Conservation (phyloP, 2,113 vertebrate genomes). For the Ahaetulla prasina region DNA sequence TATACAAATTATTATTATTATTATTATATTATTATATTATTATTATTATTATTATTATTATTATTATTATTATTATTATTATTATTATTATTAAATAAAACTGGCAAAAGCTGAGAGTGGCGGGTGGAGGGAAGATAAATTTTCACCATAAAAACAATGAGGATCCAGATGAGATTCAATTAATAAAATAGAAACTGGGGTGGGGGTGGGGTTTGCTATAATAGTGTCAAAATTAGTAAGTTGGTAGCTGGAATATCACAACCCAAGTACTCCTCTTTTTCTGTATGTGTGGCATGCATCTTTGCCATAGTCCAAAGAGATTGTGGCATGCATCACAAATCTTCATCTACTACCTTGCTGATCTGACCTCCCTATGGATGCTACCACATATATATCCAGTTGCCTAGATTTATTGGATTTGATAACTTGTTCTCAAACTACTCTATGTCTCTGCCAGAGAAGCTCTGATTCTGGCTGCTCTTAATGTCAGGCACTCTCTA, state of each 20-base stretch:
- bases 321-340: not conserved
- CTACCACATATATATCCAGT: not conserved
- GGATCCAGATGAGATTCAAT: not conserved
- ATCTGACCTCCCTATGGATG: not conserved
- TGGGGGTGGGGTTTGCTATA: not conserved
- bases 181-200: not conserved
- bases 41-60: too few relatives aligned
- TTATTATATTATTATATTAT: too few relatives aligned
- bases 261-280: not conserved
- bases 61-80: too few relatives aligned
- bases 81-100: too few relatives aligned
- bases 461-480: not conserved
- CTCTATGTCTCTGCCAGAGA: not conserved
- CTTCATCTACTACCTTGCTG: not conserved
- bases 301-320: not conserved
- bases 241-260: not conserved
- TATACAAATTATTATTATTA: too few relatives aligned
- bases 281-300: not conserved
- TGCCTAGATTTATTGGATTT: not conserved
- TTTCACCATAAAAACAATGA: not conserved
- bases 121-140: not conserved
- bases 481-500: not conserved
- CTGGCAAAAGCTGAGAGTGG: not conserved
- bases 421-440: not conserved
- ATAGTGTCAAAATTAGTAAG: not conserved